phyloP scores from a whole-genome alignment of 2,797 vertebrate species.

The Microctenopoma stevenorrisi region DNA sequence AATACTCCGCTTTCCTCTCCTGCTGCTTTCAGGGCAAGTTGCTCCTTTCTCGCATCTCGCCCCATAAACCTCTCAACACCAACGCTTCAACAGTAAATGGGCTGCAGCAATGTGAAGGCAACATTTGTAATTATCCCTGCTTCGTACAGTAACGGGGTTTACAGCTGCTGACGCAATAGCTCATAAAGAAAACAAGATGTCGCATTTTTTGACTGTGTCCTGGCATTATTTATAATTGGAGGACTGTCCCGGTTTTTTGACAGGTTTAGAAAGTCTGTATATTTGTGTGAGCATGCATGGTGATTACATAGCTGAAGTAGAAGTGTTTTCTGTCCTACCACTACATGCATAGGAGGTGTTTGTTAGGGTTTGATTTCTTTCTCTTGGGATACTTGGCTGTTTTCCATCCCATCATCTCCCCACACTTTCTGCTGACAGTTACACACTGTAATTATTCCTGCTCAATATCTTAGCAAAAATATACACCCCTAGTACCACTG shows the following conservation, averaged over 20 bases:
- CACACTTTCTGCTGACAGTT: constrained; percentile 29
- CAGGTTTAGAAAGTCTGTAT: constrained; percentile 37
- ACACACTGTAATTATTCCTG: constrained; percentile 28
- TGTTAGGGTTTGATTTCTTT: constrained; percentile 34
- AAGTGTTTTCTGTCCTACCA: constrained; percentile 32
- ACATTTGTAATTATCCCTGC: constrained; percentile 74
- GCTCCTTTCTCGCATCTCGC: constrained; percentile 74
- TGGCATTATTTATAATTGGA: constrained; percentile 42
- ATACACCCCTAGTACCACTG: constrained; percentile 17
- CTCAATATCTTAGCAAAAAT: constrained; percentile 32
- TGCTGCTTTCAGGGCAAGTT: constrained; percentile 68
- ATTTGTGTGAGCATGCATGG: constrained; percentile 12
- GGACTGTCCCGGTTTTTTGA: constrained; percentile 26
- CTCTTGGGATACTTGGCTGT: constrained; percentile 27
- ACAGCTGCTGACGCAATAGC: constrained; percentile 66
- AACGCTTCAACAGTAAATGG: constrained; percentile 69
- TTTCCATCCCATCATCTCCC: constrained; percentile 26
- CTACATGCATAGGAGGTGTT: constrained; percentile 38
- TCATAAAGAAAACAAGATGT: constrained; percentile 71
- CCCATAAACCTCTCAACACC: constrained; percentile 84
- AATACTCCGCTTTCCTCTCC: constrained; percentile 64
- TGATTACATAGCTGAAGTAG: constrained; percentile 22
- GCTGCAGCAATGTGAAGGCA: constrained; percentile 69
- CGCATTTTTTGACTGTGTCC: constrained; percentile 32
- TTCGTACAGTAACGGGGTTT: constrained; percentile 68